Evolutionary conservation across 2,888 invertebrate genomes (phyloP), one percentile per base, ranked within the genome.

Genomic region (Ennomos fuscantarius): DNA sequence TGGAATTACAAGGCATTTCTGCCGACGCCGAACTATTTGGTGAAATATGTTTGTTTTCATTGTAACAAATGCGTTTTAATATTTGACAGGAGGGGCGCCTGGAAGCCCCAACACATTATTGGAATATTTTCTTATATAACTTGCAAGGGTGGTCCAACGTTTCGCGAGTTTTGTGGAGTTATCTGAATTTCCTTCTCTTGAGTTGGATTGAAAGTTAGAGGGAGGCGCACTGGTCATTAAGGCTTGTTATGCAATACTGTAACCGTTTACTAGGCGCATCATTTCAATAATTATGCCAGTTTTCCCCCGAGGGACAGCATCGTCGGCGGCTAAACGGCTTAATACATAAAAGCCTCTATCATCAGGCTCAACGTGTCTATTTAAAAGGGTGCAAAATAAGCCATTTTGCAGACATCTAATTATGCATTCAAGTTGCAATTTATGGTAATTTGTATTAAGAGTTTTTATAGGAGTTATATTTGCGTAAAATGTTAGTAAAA

Each of bases 1-100:
- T 73, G 77, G 79, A 78, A 85, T 89, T 87, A 90, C 87, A 82
- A 89, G 88, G 86, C 87, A 76, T 82, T 87, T 90, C 84, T 89
- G 88, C 84, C 86, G 88, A 81, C 77, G 73, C 75, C 83, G 78
- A 79, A 77, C 82, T 76, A 80, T 84, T 81, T 82, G 70, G 77
- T 89, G 82, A 91, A 86, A 87, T 91, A 91, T 90, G 84, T 90
- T 85, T 88, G 87, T 90, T 89, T 89, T 82, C 81, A 78, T 81
- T 78, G 76, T 82, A 86, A 87, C 80, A 77, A 85, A 87, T 82
- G 76, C 78, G 69, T 82, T 81, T 80, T 78, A 74, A 82, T 82
- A 78, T 81, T 75, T 73, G 77, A 71, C 73, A 66, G 49, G 49
- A 76, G 78, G 78, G 70, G 73, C 75, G 82, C 82, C 75, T 55